Percentiles rank a stretch among this genome's conserved stretches.
Evolutionary conservation across 1,140 invertebrate genomes (phyloP).

Genomic region (Ceratitis capitata): DNA sequence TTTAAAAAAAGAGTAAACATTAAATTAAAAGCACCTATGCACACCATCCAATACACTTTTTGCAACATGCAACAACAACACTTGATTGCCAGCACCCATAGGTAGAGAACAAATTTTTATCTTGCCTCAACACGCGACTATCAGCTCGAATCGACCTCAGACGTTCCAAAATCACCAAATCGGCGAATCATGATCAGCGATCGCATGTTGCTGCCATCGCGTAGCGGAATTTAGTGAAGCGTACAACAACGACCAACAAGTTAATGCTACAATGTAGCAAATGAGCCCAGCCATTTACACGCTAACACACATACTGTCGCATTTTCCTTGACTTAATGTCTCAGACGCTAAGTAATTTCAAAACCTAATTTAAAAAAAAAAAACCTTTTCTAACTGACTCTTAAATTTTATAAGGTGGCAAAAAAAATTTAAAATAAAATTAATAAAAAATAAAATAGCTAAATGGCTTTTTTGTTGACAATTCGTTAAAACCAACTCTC

Average conservation of each 20-base stretch:
- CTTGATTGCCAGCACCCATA: background rate
- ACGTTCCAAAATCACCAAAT: background rate
- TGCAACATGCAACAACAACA: conserved; percentile 7
- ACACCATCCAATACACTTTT: background rate
- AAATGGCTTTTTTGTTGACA: background rate
- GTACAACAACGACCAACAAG: background rate
- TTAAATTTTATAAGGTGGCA: background rate
- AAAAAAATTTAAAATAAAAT: conserved; percentile 18
- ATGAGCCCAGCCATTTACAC: background rate
- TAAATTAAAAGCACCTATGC: background rate
- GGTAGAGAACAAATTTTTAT: conserved; percentile 24
- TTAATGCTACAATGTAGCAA: background rate
- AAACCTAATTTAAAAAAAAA: conserved; percentile 13
- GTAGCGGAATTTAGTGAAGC: too few species aligned
- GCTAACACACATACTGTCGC: background rate
- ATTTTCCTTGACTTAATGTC: background rate
- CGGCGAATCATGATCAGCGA: conserved; percentile 23
- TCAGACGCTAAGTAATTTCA: background rate
- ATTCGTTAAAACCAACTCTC: too few species aligned
- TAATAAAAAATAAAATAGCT: background rate
- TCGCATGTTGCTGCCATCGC: background rate
- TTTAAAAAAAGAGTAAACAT: background rate
- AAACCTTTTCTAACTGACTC: background rate
- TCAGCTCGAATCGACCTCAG: background rate
- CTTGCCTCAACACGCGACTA: conserved; percentile 21